Evolutionary conservation across 1,140 invertebrate genomes (phyloP), one percentile per base, ranked within the genome.

Genomic region (Bombus soroeensis): DNA sequence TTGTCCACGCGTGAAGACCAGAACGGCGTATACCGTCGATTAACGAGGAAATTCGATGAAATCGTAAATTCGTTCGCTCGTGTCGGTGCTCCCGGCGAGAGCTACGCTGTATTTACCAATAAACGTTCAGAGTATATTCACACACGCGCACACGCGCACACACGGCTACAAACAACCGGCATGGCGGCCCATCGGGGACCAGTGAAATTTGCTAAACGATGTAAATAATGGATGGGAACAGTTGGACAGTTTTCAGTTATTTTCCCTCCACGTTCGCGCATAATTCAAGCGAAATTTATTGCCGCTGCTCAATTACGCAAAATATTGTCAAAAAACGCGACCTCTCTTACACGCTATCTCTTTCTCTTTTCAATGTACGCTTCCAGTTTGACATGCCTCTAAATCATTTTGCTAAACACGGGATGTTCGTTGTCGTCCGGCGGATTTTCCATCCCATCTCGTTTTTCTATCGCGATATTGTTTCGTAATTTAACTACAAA

Each of bases 121-220:
- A 90, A 90, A 90, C 57, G 57, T 59, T 28, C 57, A 82, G 47
- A 53, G 47, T 89, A 66, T 89, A 85, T 89, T 80, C 73, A 83
- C 80, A 83, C 70, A 43, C 66, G 78, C 59, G 74, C 72, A 87
- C 81, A 37, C 41, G 28, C 39, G 32, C 57, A 22, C 8, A 53
- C 39, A 62, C 57, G 43, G 47, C 47, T 53, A 53, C 18, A 39
- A 57, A 70, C 32, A 68, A 68, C 28, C 82, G 87, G 76, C 68
- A 85, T 87, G 85, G 75, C 86, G 72, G 83, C 64, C 87, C 85
- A 86, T 75, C 83, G 79, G 89, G 89, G 81, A 88, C 88, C 87
- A 89, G 92, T 93, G 92, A 94, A 94, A 94, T 93, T 94, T 92
- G 92, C 91, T 94, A 94, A 93, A 93, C 93, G 93, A 92, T 94